Evolutionary conservation across 2,113 vertebrate genomes (phyloP), one percentile per base, ranked within the genome.

Genomic region (Leptobrachium ailaonicum): DNA sequence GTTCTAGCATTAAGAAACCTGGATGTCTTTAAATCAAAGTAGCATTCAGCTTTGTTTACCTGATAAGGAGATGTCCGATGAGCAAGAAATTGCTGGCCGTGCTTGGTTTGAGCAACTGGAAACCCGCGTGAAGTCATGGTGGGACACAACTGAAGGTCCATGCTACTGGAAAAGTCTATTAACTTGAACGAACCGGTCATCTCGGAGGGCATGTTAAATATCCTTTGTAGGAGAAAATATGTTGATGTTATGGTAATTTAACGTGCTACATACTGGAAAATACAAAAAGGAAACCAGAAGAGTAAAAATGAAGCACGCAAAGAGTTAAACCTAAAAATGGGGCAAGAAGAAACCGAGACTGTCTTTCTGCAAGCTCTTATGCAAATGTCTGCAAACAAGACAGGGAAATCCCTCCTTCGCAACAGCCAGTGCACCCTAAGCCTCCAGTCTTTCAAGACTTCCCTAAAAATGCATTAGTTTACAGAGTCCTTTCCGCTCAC

Each of bases 101-200:
- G 83, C 79, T 94, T 89, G 1, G 85, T 85, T 77, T 91, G 93
- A 43, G 89, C 86, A 9, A 90, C 83, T 1, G 91, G 90, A 76
- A 96, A 90, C 80, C 82, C 90, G 20, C 81, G 87, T 11, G 87
- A 74, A 2, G 66, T 88, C 44, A 90, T 54, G 0, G 2, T 89
- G 74, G 84, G 70, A 85, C 94, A 89, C 0, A 88, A 71, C 40
- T 84, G 87, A 78, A 97, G 80, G 84, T 97, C 95, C 71, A 96
- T 79, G 0, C 94, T 94, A 78, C 89, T 88, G 56, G 94, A 95
- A 83, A 96, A 96, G 87, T 96, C 94, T 81, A 95, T 83, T 1
- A 93, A 82, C 83, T 92, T 90, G 84, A 95, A 83, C 82, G 87
- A 88, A 53, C 85, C 84, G 45, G 84, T 11, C 72, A 84, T 83